These are phyloP conservation scores for Papilio helenus DNA, from an alignment of 1,140 invertebrate genomes.

Conservation along the genomic window DNA sequence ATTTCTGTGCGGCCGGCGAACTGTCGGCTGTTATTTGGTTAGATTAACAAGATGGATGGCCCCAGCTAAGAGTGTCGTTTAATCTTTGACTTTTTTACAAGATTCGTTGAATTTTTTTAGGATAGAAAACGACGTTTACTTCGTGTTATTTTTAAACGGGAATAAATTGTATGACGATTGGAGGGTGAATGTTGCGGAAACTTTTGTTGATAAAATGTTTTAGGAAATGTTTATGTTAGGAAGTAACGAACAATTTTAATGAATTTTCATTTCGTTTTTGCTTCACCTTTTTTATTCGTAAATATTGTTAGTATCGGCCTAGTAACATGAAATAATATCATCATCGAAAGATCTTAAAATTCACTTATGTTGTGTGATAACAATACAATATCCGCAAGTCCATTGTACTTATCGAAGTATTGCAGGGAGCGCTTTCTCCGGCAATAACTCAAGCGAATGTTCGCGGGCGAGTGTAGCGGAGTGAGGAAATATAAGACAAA, in stretches of 20 bases:
- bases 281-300: not conserved
- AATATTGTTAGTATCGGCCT: not conserved
- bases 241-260: not conserved
- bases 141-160: not conserved
- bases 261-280: not conserved
- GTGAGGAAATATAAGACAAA: conserved; percentile 50
- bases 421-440: conserved; percentile 14
- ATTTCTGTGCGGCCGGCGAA: not conserved
- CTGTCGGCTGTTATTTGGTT: conserved; percentile 11
- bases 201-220: not conserved
- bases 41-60: conserved; percentile 17
- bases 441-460: conserved; percentile 6
- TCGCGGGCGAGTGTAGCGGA: not conserved
- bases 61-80: conserved; percentile 6
- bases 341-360: not conserved
- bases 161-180: not conserved
- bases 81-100: conserved; percentile 41
- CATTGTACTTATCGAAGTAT: not conserved
- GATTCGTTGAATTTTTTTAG: conserved; percentile 14
- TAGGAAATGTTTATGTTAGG: not conserved
- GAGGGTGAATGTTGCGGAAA: not conserved
- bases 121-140: not conserved
- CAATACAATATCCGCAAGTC: not conserved
- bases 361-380: not conserved
- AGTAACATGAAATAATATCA: not conserved